A percentile compares a stretch with the other conserved stretches of the same genome.
phyloP scores from a whole-genome alignment of 2,113 vertebrate genomes.

The Geococcyx californianus region DNA sequence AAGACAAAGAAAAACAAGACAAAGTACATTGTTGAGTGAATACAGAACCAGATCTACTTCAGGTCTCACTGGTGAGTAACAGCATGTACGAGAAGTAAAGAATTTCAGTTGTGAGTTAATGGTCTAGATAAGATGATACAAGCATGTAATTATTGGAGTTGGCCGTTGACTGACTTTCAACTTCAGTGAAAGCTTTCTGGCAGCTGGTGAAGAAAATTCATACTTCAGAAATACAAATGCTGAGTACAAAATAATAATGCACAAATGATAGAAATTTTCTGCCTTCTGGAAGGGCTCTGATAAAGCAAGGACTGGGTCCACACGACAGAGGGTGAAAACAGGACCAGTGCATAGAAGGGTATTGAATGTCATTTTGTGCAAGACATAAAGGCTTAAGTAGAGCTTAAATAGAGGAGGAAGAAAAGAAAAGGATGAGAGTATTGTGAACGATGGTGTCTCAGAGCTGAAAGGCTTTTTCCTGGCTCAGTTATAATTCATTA shows the following conservation, averaged over 20 bases:
- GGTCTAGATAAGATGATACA: neutral
- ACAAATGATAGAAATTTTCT: neutral
- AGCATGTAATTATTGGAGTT: fast-evolving
- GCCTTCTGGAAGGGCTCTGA: neutral
- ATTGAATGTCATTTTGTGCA: neutral
- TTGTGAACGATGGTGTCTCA: neutral
- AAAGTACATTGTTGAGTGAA: neutral
- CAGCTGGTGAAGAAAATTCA: neutral
- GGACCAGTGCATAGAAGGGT: neutral
- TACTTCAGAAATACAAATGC: neutral
- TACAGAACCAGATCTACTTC: neutral
- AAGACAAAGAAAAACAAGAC: neutral
- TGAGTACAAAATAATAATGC: neutral
- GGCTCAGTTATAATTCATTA: neutral
- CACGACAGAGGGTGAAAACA: neutral
- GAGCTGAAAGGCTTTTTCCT: neutral
- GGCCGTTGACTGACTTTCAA: neutral
- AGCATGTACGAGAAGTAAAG: neutral
- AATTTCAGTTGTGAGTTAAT: neutral
- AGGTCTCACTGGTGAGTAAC: neutral
- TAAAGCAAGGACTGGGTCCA: neutral
- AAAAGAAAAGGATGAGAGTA: neutral
- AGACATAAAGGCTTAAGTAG: neutral
- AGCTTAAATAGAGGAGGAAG: neutral
- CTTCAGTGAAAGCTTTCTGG: neutral